A percentile compares a stretch with the other conserved stretches of the same genome.
phyloP scores from a whole-genome alignment of 35 echinoderm and acorn worm species.

The Apostichopus californicus region DNA sequence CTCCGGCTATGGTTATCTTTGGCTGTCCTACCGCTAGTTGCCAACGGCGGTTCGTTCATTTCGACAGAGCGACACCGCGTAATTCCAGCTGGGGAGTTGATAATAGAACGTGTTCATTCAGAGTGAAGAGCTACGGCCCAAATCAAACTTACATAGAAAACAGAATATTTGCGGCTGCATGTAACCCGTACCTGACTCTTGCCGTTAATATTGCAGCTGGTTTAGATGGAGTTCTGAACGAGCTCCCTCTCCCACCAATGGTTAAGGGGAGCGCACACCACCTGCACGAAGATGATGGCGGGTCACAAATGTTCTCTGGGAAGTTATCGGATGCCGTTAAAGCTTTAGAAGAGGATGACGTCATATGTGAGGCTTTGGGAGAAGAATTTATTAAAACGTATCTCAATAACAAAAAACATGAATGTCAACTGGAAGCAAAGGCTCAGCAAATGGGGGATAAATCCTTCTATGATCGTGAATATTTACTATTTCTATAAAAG shows the following conservation, averaged over 20 bases:
- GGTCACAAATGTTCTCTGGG: background rate
- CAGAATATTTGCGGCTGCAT: slow-evolving; percentile 29
- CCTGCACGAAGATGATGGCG: background rate
- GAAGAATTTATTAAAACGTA: slow-evolving; percentile 48
- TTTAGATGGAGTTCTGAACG: slow-evolving; percentile 52
- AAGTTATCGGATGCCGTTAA: slow-evolving; percentile 38
- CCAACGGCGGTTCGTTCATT: slow-evolving; percentile 14
- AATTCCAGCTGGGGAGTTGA: slow-evolving; percentile 41
- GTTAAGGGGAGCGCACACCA: background rate
- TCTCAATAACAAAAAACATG: slow-evolving; percentile 33
- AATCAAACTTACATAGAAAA: slow-evolving; percentile 54
- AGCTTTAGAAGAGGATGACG: slow-evolving; percentile 46
- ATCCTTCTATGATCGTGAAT: slow-evolving; percentile 42
- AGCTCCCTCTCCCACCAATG: slow-evolving; percentile 29
- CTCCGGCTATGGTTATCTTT: slow-evolving; percentile 43
- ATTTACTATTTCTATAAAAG: slow-evolving; percentile 4
- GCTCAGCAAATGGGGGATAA: background rate
- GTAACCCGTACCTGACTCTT: slow-evolving; percentile 57
- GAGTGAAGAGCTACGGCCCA: slow-evolving; percentile 18
- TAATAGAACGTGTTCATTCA: slow-evolving; percentile 46
- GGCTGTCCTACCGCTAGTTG: slow-evolving; percentile 51
- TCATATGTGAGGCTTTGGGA: slow-evolving; percentile 35
- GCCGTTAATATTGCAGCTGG: slow-evolving; percentile 64
- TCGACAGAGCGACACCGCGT: background rate
- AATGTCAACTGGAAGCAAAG: slow-evolving; percentile 5